Percentiles rank a stretch among this genome's conserved stretches.
Conservation (phyloP, 2,797 vertebrate species). For the Rhabdomys pumilio region DNA sequence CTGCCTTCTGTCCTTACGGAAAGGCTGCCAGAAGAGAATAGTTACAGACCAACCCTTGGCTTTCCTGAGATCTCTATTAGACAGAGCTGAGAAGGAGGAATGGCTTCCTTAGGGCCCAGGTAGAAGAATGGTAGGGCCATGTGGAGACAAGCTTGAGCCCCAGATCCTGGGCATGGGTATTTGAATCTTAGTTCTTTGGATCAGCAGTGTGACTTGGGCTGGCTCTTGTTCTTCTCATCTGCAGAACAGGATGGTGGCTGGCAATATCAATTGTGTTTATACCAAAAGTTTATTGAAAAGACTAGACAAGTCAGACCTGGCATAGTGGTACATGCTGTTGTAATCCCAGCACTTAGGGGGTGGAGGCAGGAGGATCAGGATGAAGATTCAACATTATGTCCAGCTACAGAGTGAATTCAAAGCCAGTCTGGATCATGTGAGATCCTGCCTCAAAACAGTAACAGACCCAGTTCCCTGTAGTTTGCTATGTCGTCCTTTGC, state of each 20-base stretch:
- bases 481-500: background rate
- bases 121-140: background rate
- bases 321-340: background rate
- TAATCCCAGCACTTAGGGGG: background rate
- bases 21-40: slow-evolving; percentile 13
- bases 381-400: background rate
- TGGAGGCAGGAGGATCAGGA: background rate
- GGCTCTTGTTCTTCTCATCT: background rate
- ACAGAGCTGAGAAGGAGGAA: background rate
- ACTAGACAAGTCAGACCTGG: background rate
- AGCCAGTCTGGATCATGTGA: background rate
- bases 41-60: background rate
- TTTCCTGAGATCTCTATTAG: background rate
- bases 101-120: background rate
- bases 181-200: background rate
- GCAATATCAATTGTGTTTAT: background rate
- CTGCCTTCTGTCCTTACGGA: slow-evolving; percentile 26
- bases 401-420: background rate
- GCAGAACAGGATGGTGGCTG: rapidly evolving
- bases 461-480: background rate
- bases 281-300: background rate
- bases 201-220: background rate
- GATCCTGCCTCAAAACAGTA: background rate
- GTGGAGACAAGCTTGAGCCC: background rate
- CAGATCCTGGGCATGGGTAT: too few relatives aligned